phyloP scores from a whole-genome alignment of 2,113 vertebrate genomes.

The Noturus placidus region DNA sequence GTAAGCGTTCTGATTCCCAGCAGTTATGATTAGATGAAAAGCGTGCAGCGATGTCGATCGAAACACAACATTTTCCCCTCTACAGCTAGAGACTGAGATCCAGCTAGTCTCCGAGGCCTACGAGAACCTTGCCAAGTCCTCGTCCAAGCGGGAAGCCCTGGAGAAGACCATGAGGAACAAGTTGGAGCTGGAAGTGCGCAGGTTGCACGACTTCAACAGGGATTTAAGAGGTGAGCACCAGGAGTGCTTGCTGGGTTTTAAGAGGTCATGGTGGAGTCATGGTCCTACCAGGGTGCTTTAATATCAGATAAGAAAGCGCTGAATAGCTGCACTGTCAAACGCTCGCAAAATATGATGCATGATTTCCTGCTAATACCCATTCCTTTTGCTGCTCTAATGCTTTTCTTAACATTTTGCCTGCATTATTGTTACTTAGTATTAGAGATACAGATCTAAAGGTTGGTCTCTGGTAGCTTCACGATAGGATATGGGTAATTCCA shows the following conservation, averaged over 20 bases:
- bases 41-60: background rate
- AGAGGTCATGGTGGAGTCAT: background rate
- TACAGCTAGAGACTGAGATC: slow-evolving; percentile 94
- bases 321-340: background rate
- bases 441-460: background rate
- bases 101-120: slow-evolving; percentile 95
- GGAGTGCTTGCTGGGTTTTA: background rate
- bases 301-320: background rate
- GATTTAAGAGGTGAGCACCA: slow-evolving; percentile 87
- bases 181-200: slow-evolving; percentile 92
- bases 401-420: background rate
- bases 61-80: background rate
- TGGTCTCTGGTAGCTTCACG: background rate
- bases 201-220: slow-evolving; percentile 97
- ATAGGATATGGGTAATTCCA: background rate
- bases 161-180: slow-evolving; percentile 99
- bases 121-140: slow-evolving; percentile 95
- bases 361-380: background rate
- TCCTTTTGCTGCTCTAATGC: background rate
- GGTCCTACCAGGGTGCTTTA: background rate
- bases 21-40: background rate
- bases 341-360: background rate
- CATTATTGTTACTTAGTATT: background rate
- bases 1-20: slow-evolving; percentile 60
- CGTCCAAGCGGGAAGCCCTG: slow-evolving; percentile 90